Conservation (phyloP, 2,888 invertebrate genomes). For the Rhaphigaster nebulosa region DNA sequence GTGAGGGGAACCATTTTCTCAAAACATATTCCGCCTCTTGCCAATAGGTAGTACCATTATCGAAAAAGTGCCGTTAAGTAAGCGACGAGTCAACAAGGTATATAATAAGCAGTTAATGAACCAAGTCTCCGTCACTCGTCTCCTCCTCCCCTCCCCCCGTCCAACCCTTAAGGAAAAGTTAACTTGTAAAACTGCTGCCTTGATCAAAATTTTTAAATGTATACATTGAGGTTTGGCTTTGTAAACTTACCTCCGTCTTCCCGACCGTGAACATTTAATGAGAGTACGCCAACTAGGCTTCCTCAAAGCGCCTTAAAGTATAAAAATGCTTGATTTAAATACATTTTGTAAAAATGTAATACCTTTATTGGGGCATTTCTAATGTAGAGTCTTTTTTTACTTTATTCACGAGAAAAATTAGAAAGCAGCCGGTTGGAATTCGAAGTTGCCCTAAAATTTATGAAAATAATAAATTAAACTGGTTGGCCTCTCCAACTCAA, state of each 20-base stretch:
- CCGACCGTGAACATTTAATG: slow-evolving; percentile 44
- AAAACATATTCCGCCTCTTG: not conserved
- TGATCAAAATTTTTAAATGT: slow-evolving; percentile 48
- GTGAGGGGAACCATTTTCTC: not conserved
- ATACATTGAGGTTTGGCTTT: slow-evolving; percentile 28
- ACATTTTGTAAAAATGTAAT: not conserved
- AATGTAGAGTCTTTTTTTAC: not conserved
- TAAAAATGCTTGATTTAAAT: slow-evolving; percentile 16
- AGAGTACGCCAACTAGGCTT: not conserved
- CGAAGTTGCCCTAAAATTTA: not conserved
- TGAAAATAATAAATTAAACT: not conserved
- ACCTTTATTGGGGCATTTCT: not conserved
- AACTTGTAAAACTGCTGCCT: slow-evolving; percentile 16
- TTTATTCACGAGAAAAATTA: not conserved
- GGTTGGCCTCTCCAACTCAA: not conserved
- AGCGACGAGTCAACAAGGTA: not conserved
- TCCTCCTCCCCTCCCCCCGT: not conserved
- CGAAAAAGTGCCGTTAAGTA: not conserved
- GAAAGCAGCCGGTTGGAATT: not conserved
- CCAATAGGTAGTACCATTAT: not conserved
- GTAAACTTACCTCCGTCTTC: slow-evolving; percentile 2
- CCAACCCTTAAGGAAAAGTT: slow-evolving; percentile 4
- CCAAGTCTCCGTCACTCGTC: not conserved
- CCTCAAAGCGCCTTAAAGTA: slow-evolving; percentile 10
- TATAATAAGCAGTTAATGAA: slow-evolving; percentile 40